Evolutionary conservation across 2,797 vertebrate species (phyloP).

Genomic region (Prunella strophiata): DNA sequence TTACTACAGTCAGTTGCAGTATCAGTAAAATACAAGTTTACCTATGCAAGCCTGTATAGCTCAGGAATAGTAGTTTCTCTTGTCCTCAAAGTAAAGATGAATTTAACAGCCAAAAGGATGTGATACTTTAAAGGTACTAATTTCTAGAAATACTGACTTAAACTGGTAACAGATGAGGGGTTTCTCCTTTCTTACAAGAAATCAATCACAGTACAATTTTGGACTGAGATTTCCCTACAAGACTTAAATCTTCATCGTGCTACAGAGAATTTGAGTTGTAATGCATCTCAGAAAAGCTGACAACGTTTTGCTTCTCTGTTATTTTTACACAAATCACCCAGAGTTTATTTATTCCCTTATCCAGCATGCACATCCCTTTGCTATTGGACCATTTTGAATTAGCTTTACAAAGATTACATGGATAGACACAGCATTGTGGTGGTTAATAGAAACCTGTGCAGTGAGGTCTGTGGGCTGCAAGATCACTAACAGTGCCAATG

Average conservation of each 20-base stretch:
- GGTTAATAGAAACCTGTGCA: slow-evolving; percentile 86
- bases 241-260: not conserved
- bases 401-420: slow-evolving; percentile 65
- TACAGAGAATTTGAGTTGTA: not conserved
- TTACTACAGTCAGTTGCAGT: rapidly evolving
- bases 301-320: not conserved
- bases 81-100: not conserved
- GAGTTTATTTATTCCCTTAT: slow-evolving; percentile 57
- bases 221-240: not conserved
- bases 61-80: not conserved
- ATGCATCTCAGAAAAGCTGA: not conserved
- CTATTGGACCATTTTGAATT: slow-evolving; percentile 48
- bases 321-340: slow-evolving; percentile 16
- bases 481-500: slow-evolving; percentile 73
- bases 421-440: slow-evolving; percentile 83
- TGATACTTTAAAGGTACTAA: not conserved
- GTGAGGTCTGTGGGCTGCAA: slow-evolving; percentile 79
- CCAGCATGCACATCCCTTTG: not conserved
- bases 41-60: not conserved
- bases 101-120: not conserved
- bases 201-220: not conserved
- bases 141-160: not conserved
- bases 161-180: not conserved
- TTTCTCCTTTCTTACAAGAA: not conserved
- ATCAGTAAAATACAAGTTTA: not conserved